Conservation (phyloP, 2,888 invertebrate species). For the Branchinecta sandiegonensis region DNA sequence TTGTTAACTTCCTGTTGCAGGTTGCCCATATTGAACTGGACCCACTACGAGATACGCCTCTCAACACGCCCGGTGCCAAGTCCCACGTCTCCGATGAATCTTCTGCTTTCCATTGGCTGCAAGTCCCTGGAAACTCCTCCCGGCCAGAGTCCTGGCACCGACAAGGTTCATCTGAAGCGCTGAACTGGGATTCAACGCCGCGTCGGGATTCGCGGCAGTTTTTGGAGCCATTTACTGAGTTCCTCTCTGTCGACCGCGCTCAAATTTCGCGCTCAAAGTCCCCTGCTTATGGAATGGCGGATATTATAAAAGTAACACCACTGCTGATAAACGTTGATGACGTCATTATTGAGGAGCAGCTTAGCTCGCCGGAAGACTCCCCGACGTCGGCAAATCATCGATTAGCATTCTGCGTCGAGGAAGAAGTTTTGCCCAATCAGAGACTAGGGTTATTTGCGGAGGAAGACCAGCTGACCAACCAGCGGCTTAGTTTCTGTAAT, state of each 20-base stretch:
- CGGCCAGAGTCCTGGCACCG: conserved; percentile 2
- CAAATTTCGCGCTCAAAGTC: neutral
- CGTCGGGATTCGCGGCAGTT: conserved; percentile 1
- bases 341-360: conserved; percentile 10
- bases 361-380: conserved; percentile 8
- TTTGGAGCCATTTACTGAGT: conserved; percentile 1
- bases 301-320: conserved; percentile 2
- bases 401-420: too few species aligned
- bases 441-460: too few species aligned
- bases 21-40: conserved; percentile 14
- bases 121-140: neutral
- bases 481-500: too few species aligned
- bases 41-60: neutral
- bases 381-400: neutral
- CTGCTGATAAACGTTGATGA: conserved; percentile 5
- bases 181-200: neutral
- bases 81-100: neutral
- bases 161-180: neutral
- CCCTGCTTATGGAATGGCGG: neutral
- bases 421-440: too few species aligned
- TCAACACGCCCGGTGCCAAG: neutral
- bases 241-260: neutral
- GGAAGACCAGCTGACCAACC: too few species aligned
- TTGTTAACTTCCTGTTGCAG: neutral
- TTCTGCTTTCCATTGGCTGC: neutral